Base-by-base conservation (phyloP, 2,113 vertebrate genomes). In the Melanerpes aurifrons region DNA sequence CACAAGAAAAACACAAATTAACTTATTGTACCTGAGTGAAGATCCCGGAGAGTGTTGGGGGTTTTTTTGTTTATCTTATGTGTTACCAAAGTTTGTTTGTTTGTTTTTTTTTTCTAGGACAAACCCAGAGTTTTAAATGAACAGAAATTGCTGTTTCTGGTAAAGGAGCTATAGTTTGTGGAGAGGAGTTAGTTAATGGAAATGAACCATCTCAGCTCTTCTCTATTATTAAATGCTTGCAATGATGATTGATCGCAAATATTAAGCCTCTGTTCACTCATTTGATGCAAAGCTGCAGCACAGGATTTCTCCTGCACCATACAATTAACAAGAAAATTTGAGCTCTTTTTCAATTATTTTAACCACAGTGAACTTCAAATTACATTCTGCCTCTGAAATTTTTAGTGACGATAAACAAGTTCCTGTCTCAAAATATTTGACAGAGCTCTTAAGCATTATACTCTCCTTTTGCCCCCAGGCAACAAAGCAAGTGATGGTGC, bases 161-260 rank as follows among this genome's bases (percentile, higher is more conserved):
- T 87, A 63, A 73, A 45, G 58, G 72, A 73, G 26, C 28, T 67
- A 26, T 16, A 86, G 25, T 48, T 53, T 87, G 28, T 76, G 79
- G 79, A 75, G 66, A 87, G 45, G 68, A 91, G 25, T 5, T 93
- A 43, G 82, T 96, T 94, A 96, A 90, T 86, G 56, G 67, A 92
- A 96, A 82, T 35, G 21, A 79, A 95, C 69, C 0, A 0, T 82
- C 48, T 93, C 53, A 1, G 47, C 64, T 95, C 57, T 77, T 95
- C 95, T 90, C 81, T 58, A 59, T 84, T 89, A 96, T 96, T 95
- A 96, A 96, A 64, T 74, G 84, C 87, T 92, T 82, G 58, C 89
- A 95, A 93, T 76, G 59, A 83, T 91, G 95, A 94, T 93, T 92
- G 89, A 95, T 96, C 89, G 90, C 80, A 92, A 96, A 95, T 94